A percentile compares a stretch with the other conserved stretches of the same genome.
Conservation (phyloP, 92 coral and sea anemone genomes). For the Desmophyllum pertusum region DNA sequence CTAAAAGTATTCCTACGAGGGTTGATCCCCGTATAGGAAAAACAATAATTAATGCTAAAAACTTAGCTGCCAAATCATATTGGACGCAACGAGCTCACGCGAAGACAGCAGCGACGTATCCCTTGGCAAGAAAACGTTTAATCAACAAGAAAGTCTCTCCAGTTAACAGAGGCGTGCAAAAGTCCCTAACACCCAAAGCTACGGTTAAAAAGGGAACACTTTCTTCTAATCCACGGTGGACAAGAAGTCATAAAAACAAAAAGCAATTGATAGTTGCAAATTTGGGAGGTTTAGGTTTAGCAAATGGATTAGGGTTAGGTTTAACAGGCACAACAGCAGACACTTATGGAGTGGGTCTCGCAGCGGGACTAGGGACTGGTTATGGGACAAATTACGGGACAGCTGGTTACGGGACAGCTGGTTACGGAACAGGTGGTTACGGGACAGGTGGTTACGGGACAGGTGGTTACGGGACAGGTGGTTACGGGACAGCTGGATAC, state of each 20-base stretch:
- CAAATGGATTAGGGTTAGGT: conserved; percentile 37
- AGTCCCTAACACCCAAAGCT: neutral
- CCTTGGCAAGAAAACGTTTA: neutral
- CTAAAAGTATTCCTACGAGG: neutral
- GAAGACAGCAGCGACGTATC: neutral
- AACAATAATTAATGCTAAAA: neutral
- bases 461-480: too few relatives aligned
- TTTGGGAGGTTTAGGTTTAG: conserved; percentile 58
- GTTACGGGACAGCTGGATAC: neutral
- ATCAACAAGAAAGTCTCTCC: neutral
- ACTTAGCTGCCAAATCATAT: neutral
- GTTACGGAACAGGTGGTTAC: conserved; percentile 1
- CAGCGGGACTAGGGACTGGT: conserved; percentile 12
- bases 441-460: neutral
- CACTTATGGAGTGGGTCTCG: conserved; percentile 21
- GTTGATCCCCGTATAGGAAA: neutral
- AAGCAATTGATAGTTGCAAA: conserved; percentile 82
- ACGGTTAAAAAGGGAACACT: conserved; percentile 38
- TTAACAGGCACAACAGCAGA: conserved; percentile 26
- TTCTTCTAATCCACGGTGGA: conserved; percentile 31
- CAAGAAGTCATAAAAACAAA: conserved; percentile 62
- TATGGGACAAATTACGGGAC: neutral
- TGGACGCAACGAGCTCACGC: neutral
- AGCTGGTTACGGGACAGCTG: conserved; percentile 1
- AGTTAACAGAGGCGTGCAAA: neutral